Percentiles rank a stretch among this genome's conserved stretches.
phyloP scores from a whole-genome alignment of 2,888 invertebrate genomes.

The Cerastoderma edule region DNA sequence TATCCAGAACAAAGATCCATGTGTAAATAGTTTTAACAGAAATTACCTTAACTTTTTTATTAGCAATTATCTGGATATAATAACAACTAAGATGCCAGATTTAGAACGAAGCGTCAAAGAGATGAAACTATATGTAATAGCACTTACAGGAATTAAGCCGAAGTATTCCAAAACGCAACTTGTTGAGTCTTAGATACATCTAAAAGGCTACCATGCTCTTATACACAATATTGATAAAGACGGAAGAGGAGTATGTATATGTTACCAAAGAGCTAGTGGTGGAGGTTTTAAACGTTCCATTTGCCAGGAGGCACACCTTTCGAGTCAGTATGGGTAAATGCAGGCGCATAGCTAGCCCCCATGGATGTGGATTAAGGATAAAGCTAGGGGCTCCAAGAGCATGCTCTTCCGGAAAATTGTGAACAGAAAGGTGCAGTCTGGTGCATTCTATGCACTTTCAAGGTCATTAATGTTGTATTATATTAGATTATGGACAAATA shows the following conservation, averaged over 20 bases:
- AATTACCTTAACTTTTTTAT: too few species aligned
- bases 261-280: not conserved
- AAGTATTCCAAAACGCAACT: not conserved
- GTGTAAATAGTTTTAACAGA: constrained; percentile 12
- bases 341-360: too few species aligned
- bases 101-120: not conserved
- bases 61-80: too few species aligned
- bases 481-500: too few species aligned
- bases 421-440: too few species aligned
- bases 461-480: too few species aligned
- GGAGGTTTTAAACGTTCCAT: not conserved
- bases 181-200: not conserved
- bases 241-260: constrained; percentile 7
- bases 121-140: not conserved
- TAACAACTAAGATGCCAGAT: constrained; percentile 8
- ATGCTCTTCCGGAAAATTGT: too few species aligned
- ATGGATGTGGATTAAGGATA: too few species aligned
- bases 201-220: not conserved
- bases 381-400: too few species aligned
- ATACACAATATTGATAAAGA: not conserved
- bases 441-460: too few species aligned
- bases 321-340: not conserved
- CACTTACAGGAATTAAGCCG: constrained; percentile 1
- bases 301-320: not conserved
- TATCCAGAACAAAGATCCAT: too few species aligned